Percentiles rank a stretch among this genome's conserved stretches.
Evolutionary conservation across 2,797 vertebrate genomes (phyloP).

Genomic region (Sebastes diploproa): DNA sequence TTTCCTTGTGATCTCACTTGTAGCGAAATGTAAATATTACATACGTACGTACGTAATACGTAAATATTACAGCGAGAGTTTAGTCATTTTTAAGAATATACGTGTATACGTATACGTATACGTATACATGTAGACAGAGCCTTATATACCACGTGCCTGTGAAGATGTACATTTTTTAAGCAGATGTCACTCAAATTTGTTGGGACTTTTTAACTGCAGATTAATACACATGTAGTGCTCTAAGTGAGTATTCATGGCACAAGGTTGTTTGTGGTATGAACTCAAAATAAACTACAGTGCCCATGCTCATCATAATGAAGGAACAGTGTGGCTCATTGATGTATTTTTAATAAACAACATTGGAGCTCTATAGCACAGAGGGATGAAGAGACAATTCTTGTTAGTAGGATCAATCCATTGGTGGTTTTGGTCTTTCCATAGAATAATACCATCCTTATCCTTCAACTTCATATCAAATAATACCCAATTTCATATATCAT

Average conservation of each 20-base stretch:
- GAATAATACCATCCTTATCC: background rate
- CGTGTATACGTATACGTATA: no score
- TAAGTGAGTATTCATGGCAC: background rate
- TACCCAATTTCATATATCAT: background rate
- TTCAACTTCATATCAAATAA: background rate
- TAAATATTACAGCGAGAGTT: no score
- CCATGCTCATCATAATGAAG: background rate
- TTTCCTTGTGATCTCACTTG: no score
- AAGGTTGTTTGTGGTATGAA: background rate
- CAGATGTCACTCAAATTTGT: background rate
- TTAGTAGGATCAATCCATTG: background rate
- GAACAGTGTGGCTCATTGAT: background rate
- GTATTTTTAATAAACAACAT: background rate
- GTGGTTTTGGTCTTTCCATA: no score
- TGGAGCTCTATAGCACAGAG: background rate
- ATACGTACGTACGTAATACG: no score
- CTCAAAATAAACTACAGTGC: background rate
- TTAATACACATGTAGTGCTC: background rate
- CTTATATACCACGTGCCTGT: background rate
- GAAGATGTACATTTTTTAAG: background rate
- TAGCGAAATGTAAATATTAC: no score
- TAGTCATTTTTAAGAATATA: no score
- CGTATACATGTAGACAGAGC: no score
- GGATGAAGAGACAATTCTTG: background rate
- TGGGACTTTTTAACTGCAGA: background rate